phyloP scores from a whole-genome alignment of 2,113 vertebrate genomes.

The Phasianus colchicus region DNA sequence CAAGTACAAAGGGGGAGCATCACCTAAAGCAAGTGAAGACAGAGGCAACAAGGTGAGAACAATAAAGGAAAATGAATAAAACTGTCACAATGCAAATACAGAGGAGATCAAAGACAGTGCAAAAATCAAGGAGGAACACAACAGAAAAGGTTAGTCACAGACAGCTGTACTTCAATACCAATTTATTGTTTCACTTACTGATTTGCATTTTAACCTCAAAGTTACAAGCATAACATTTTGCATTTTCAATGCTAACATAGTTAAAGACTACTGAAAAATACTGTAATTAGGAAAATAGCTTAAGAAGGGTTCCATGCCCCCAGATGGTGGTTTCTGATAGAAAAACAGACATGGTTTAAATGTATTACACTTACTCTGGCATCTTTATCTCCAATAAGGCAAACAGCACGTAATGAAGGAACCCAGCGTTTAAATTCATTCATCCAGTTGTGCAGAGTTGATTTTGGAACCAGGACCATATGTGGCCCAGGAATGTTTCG shows the following conservation, averaged over 20 bases:
- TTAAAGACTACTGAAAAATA: neutral
- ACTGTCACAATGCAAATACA: neutral
- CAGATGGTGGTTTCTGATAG: neutral
- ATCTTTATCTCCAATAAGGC: constrained; percentile 90
- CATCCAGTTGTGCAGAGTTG: constrained; percentile 93
- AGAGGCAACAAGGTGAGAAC: neutral
- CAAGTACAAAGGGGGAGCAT: neutral
- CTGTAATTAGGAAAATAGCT: neutral
- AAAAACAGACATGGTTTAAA: neutral
- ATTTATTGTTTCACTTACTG: neutral
- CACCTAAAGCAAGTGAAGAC: neutral
- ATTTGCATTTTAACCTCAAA: neutral
- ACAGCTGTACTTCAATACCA: neutral
- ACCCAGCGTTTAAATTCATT: constrained; percentile 93
- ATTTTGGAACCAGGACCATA: constrained; percentile 93
- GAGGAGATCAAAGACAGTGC: neutral
- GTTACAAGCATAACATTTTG: neutral
- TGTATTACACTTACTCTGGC: constrained; percentile 81
- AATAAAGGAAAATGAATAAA: neutral
- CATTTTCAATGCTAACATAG: neutral
- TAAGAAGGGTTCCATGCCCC: neutral
- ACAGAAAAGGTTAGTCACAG: neutral
- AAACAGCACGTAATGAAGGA: constrained; percentile 87
- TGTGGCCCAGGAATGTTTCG: constrained; percentile 91
- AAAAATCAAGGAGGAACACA: neutral